A percentile compares a stretch with the other conserved stretches of the same genome.
phyloP scores from a whole-genome alignment of 2,797 vertebrate species.

The Scarus forsteni region DNA sequence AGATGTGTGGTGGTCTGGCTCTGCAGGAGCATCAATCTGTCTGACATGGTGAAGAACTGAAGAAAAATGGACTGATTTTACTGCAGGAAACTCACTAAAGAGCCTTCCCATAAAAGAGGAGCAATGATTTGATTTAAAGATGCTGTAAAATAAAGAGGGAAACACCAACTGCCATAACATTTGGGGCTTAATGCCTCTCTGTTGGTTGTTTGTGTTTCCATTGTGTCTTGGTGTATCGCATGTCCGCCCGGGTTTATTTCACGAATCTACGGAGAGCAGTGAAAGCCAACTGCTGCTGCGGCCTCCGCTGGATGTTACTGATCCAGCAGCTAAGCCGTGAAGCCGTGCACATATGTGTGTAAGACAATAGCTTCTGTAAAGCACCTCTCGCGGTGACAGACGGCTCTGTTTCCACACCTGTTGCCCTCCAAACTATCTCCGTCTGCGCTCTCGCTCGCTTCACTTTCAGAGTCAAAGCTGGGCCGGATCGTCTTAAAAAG shows the following conservation, averaged over 20 bases:
- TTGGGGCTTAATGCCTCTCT: conserved; percentile 37
- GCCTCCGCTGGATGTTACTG: conserved; percentile 81
- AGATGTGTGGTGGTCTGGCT: conserved; percentile 47
- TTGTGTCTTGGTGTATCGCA: conserved; percentile 58
- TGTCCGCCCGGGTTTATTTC: conserved; percentile 77
- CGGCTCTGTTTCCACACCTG: conserved; percentile 81
- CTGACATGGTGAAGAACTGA: conserved; percentile 63
- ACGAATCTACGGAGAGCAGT: conserved; percentile 70
- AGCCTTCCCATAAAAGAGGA: too few relatives aligned
- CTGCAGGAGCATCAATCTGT: conserved; percentile 24
- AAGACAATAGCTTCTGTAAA: conserved; percentile 86
- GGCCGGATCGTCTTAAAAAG: conserved; percentile 62
- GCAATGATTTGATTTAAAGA: conserved; percentile 45
- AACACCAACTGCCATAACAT: conserved; percentile 61
- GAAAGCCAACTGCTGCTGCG: conserved; percentile 78
- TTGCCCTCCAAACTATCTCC: conserved; percentile 66
- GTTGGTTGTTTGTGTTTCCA: conserved; percentile 65
- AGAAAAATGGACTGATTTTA: conserved; percentile 8
- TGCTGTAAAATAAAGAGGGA: conserved; percentile 43
- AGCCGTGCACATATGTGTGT: conserved; percentile 75
- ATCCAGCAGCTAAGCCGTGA: conserved; percentile 77
- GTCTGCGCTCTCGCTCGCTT: conserved; percentile 48
- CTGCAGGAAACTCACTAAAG: too few relatives aligned
- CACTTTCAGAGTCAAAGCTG: conserved; percentile 53
- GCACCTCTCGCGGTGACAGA: conserved; percentile 73